Evolutionary conservation across 2,113 vertebrate species (phyloP), one percentile per base, ranked within the genome.

Genomic region (Agelaius tricolor): DNA sequence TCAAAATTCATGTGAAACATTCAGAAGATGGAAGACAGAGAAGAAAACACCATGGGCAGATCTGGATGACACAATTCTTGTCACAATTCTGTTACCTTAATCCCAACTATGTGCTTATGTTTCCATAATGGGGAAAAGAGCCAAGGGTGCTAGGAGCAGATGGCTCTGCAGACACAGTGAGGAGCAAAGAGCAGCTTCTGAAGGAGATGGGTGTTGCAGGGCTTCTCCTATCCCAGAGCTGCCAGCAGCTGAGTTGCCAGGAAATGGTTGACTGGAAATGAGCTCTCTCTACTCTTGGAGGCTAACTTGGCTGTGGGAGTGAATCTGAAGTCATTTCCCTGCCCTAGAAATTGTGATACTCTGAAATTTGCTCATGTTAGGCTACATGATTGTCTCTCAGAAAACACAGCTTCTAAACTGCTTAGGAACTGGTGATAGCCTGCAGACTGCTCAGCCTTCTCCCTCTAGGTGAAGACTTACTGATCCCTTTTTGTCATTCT

Each of bases 81-180:
- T 78, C 21, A n/a, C 8, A 15, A 4, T 12, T 14, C 55, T 62
- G 52, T 46, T 89, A 62, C 26, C 22, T 83, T 86, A 74, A 74
- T n/a, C 62, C 18, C 66, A 72, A n/a, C 19, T 12, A 44, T 0
- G 1, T 2, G 3, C 33, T 3, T 5, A 13, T 72, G 47, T 67
- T 89, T 82, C 84, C 2, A 0, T 73, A 85, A 54, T 8, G 31
- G 44, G 44, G 44, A 39, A 51, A 87, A 37, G 9, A 66, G 66
- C 37, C 37, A 44, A 30, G 27, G 3, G 41, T n/a, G 41, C 51
- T 37, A 31, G 58, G 49, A 85, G 11, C 49, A 72, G 27, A 13
- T 17, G 39, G 78, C 31, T 93, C 47, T 85, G 62, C 17, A 33
- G 54, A 27, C 13, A 62, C 9, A 24, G 27, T 26, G 62, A 52